Conservation (phyloP, 30 jellyfish, hydroid and myxozoan genomes). For the Chironex yamaguchii region DNA sequence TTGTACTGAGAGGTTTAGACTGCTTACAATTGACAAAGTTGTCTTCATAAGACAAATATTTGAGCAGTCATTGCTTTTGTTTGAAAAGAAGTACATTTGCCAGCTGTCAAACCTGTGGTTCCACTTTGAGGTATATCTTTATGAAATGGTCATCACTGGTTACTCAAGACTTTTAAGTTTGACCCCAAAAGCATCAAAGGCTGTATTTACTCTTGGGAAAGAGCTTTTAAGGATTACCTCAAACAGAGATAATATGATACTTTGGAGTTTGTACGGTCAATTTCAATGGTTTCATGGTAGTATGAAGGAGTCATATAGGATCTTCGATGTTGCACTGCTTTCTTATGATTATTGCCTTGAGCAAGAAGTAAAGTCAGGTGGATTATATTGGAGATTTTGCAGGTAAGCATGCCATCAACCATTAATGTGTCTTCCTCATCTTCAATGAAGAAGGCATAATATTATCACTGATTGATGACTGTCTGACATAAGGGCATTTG, state of each 20-base stretch:
- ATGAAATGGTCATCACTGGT: neutral
- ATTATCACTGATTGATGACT: too few relatives aligned
- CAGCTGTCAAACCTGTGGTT: slow-evolving; percentile 71
- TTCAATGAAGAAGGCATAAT: too few relatives aligned
- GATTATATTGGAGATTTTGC: neutral
- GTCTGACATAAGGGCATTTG: too few relatives aligned
- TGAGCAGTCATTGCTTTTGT: slow-evolving; percentile 47
- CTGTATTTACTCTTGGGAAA: slow-evolving; percentile 33
- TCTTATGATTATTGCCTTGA: neutral
- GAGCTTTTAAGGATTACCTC: slow-evolving; percentile 64
- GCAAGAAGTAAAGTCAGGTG: neutral
- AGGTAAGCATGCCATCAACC: too few relatives aligned
- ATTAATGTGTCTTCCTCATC: too few relatives aligned
- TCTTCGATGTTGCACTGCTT: slow-evolving; percentile 71
- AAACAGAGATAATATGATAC: slow-evolving; percentile 74
- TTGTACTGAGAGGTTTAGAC: neutral
- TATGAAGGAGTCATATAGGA: slow-evolving; percentile 73
- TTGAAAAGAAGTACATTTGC: slow-evolving; percentile 18
- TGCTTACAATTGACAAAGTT: slow-evolving; percentile 6
- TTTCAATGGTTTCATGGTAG: slow-evolving; percentile 81
- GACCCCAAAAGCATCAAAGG: neutral
- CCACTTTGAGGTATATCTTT: slow-evolving; percentile 68
- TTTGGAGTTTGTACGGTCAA: slow-evolving; percentile 85
- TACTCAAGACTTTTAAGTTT: neutral
- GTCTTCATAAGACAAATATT: slow-evolving; percentile 42